Base-by-base conservation (phyloP, 2,888 invertebrate genomes). In the Tetragnatha montana region DNA sequence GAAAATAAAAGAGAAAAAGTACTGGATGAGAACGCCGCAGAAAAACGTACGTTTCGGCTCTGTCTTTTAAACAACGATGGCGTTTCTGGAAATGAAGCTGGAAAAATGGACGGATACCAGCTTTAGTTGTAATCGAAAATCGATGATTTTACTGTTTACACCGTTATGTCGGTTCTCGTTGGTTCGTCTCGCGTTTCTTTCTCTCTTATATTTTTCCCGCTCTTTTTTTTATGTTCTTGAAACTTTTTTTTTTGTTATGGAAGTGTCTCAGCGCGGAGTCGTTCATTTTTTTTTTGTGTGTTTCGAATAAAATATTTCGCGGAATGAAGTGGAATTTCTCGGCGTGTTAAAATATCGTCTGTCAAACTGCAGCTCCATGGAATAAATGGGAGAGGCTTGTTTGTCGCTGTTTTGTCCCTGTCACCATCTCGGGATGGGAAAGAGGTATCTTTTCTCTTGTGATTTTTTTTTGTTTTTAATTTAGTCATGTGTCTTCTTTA, bases 91-190 rank as follows among this genome's bases (percentile, higher is more conserved):
- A 84, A 76, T 75, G 85, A 81, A 89, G 69, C 69, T 70, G 49
- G 73, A 49, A 73, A 79, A 73, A 86, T 71, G 69, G 85, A 50
- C 22, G 8, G 60, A 79, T 75, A 60, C 73, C 49, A 84, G 75
- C 89, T 85, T 81, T 80, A 71, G 51, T 85, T 89, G 85, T 89
- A 89, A 89, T 89, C 89, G 89, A 89, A 89, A 89, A 89, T 89
- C 89, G 60, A 89, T 89, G 81, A 73, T 83, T 60, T 78, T 60
- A 81, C 85, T 89, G 81, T 89, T 89, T 89, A 89, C 89, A 89
- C 89, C 81, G 76, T 80, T 89, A 84, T 88, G 84, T 74, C 47
- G 69, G 81, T 78, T 82, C 78, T 21, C 68, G 35, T 81, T 60
- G 21, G n/a, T 22, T 17, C 22, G 22, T 81, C 71, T 88, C 60